A percentile compares a stretch with the other conserved stretches of the same genome.
Evolutionary conservation across 1,140 invertebrate genomes (phyloP).

Genomic region (Drosophila pseudoananassae): DNA sequence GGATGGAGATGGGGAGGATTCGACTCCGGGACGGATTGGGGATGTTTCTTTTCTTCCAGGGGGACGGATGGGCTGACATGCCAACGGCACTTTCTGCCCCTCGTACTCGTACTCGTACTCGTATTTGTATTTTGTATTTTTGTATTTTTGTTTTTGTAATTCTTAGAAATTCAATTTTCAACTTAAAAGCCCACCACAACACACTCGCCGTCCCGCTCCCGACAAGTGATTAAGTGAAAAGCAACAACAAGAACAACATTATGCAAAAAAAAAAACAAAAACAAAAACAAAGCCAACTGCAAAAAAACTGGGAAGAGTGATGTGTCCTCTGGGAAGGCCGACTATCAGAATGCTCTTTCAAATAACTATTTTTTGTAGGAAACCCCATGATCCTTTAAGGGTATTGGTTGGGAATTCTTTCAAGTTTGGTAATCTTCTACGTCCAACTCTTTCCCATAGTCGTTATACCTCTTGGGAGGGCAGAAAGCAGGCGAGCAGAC

Average conservation of each 20-base stretch:
- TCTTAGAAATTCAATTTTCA: slow-evolving; percentile 82
- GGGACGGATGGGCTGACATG: slow-evolving; percentile 30
- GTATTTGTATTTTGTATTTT: too few relatives aligned
- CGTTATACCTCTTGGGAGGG: slow-evolving; percentile 2
- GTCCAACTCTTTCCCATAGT: background rate
- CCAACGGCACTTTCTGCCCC: slow-evolving; percentile 63
- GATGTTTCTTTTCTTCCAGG: slow-evolving; percentile 7
- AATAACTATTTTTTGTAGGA: background rate
- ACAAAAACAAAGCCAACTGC: background rate
- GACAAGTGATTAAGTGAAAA: slow-evolving; percentile 78
- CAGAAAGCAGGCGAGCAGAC: slow-evolving; percentile 14
- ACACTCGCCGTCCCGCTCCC: slow-evolving; percentile 44
- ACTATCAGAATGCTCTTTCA: slow-evolving; percentile 6
- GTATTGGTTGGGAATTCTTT: too few relatives aligned
- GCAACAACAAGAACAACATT: slow-evolving; percentile 47
- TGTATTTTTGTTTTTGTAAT: slow-evolving; percentile 61
- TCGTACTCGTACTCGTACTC: too few relatives aligned
- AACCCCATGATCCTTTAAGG: too few relatives aligned
- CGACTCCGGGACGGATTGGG: slow-evolving; percentile 5
- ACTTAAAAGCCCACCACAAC: slow-evolving; percentile 62
- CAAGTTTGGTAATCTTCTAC: background rate
- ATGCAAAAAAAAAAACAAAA: slow-evolving; percentile 70
- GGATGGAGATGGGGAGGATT: background rate
- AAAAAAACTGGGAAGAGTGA: background rate
- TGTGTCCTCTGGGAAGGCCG: background rate